Base-by-base conservation (phyloP, 2,113 vertebrate species). In the Pygoscelis antarcticus region DNA sequence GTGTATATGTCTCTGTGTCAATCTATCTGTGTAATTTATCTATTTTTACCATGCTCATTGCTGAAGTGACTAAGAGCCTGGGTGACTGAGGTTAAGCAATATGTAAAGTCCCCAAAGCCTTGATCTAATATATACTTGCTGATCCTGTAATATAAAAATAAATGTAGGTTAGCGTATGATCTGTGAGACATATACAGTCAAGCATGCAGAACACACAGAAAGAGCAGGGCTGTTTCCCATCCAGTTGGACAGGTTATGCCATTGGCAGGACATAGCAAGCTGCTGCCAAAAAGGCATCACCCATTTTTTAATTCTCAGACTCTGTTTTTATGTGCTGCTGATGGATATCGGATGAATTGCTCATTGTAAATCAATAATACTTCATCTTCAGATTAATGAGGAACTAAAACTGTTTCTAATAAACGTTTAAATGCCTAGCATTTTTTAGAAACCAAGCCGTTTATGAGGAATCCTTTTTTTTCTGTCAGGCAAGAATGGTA, bases 331-430 rank as follows among this genome's bases (percentile, higher is more conserved):
- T 96, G 87, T 54, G 57, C 85, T 95, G 96, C 89, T 93, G 95
- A 96, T 97, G 95, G 94, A 97, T 97, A 94, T 96, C 9, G 81
- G 89, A 97, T 96, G 95, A 97, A 91, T 91, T 49, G 49, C 89
- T 97, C 80, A 25, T 83, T 97, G 91, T 97, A 98, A 98, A 97
- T 98, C 97, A 98, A 95, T 97, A 98, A 94, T 94, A 95, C 92
- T 97, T 97, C 93, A 58, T 96, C 89, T 77, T 94, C 94, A 94
- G 96, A 97, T 97, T 97, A 97, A 98, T 76, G 88, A 98, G 70
- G 76, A 96, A 96, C 84, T 94, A 94, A 96, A 98, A 95, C 93
- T 96, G 88, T 97, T 98, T 97, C 96, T 94, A 98, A 98, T 98
- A 98, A 98, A 97, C 95, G 68, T 94, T 93, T 83, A 97, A 98